Evolutionary conservation across 2,888 invertebrate species (phyloP).

Genomic region (Sicus ferrugineus): DNA sequence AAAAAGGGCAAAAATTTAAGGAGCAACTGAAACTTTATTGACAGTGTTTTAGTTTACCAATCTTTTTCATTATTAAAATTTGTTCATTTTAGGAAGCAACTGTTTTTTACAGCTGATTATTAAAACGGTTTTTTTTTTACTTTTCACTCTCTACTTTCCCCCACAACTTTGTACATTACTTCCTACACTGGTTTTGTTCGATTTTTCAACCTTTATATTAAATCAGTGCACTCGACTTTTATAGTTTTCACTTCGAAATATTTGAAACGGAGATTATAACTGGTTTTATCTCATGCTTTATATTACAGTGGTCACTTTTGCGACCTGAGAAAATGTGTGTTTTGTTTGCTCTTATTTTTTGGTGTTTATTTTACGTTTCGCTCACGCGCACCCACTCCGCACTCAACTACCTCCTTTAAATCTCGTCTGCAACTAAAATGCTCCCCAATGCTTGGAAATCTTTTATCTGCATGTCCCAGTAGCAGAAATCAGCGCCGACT

Average conservation of each 20-base stretch:
- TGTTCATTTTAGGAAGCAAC: too few relatives aligned
- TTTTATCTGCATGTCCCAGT: not conserved
- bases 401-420: not conserved
- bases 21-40: too few relatives aligned
- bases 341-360: not conserved
- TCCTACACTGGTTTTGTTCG: not conserved
- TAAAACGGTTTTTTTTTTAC: not conserved
- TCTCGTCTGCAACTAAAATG: constrained; percentile 13
- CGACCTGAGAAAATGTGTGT: not conserved
- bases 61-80: too few relatives aligned
- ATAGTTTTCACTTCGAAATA: not conserved
- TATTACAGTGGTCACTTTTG: not conserved
- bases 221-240: too few relatives aligned
- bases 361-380: not conserved
- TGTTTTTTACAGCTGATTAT: constrained; percentile 24
- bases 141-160: not conserved
- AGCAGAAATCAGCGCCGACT: too few relatives aligned
- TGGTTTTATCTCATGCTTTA: too few relatives aligned
- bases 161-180: not conserved
- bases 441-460: constrained; percentile 10
- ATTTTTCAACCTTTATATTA: constrained; percentile 4
- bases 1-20: not conserved
- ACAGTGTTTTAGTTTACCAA: too few relatives aligned
- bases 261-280: too few relatives aligned
- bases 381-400: constrained; percentile 3